phyloP scores from a whole-genome alignment of 2,888 invertebrate species.

The Ethmia dodecea region DNA sequence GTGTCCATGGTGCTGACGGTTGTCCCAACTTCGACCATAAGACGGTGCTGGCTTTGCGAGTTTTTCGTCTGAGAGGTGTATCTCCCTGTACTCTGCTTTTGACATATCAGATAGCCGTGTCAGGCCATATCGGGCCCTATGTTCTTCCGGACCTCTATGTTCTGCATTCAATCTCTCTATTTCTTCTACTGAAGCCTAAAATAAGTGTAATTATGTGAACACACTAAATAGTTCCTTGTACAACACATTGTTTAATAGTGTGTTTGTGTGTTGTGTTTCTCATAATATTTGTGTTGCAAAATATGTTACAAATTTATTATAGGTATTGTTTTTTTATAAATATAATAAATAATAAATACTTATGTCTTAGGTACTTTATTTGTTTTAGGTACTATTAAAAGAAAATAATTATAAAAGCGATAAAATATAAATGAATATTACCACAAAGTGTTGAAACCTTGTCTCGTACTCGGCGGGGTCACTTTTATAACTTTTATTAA shows the following conservation, averaged over 20 bases:
- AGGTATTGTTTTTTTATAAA: not conserved
- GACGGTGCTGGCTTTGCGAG: constrained; percentile 27
- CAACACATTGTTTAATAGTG: not conserved
- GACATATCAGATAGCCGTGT: constrained; percentile 81
- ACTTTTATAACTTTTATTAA: constrained; percentile 73
- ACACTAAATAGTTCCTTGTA: not conserved
- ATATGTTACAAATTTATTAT: not conserved
- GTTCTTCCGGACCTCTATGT: constrained; percentile 48
- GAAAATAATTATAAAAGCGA: too few species aligned
- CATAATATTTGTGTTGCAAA: not conserved
- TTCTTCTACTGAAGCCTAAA: constrained; percentile 65
- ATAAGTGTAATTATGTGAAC: not conserved
- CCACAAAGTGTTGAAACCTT: constrained; percentile 73
- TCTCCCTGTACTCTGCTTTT: constrained; percentile 74
- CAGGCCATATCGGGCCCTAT: constrained; percentile 75
- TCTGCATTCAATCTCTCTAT: constrained; percentile 65
- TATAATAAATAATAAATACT: not conserved
- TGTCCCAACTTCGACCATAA: constrained; percentile 28
- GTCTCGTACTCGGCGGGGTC: constrained; percentile 63
- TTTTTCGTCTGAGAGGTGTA: constrained; percentile 62
- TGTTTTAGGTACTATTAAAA: too few species aligned
- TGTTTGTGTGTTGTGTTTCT: not conserved
- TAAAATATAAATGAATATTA: constrained; percentile 39
- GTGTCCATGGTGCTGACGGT: constrained; percentile 24
- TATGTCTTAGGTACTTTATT: not conserved